Evolutionary conservation across 2,888 invertebrate species (phyloP).

Genomic region (Athalia circularis): DNA sequence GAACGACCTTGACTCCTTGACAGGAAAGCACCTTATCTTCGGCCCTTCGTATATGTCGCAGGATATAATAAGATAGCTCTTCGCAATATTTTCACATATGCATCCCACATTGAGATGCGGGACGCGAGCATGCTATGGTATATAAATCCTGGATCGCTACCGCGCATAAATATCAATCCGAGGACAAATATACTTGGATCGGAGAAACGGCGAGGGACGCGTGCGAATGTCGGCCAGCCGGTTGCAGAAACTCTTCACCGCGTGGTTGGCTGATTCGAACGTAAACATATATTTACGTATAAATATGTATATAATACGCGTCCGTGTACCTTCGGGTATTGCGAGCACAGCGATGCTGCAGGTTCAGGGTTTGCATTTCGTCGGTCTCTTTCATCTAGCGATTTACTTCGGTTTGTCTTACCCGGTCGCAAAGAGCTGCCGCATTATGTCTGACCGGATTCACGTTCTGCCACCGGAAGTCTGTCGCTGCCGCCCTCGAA

Average conservation of each 20-base stretch:
- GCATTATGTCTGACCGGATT: constrained; percentile 65
- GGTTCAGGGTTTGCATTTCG: neutral
- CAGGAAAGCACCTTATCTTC: neutral
- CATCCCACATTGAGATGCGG: constrained; percentile 59
- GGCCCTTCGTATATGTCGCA: neutral
- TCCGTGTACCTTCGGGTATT: neutral
- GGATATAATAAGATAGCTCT: constrained; percentile 30
- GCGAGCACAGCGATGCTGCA: neutral
- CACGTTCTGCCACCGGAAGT: constrained; percentile 48
- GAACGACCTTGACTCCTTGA: constrained; percentile 26
- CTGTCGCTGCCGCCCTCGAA: constrained; percentile 21
- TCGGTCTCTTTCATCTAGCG: constrained; percentile 33
- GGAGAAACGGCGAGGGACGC: neutral
- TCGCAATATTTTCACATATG: no score
- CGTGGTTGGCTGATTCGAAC: no score
- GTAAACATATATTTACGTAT: no score
- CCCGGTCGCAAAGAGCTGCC: constrained; percentile 32
- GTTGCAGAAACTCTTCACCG: no score
- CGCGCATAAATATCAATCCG: constrained; percentile 68
- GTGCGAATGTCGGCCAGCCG: neutral
- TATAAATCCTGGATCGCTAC: constrained; percentile 48
- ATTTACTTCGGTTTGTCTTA: constrained; percentile 18
- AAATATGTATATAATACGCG: no score
- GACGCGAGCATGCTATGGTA: constrained; percentile 58
- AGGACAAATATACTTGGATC: constrained; percentile 52